Percentiles rank a stretch among this genome's conserved stretches.
These are phyloP conservation scores for Caenorhabditis sp. DNA, from an alignment of 2,888 invertebrate species.

Conservation along the genomic window DNA sequence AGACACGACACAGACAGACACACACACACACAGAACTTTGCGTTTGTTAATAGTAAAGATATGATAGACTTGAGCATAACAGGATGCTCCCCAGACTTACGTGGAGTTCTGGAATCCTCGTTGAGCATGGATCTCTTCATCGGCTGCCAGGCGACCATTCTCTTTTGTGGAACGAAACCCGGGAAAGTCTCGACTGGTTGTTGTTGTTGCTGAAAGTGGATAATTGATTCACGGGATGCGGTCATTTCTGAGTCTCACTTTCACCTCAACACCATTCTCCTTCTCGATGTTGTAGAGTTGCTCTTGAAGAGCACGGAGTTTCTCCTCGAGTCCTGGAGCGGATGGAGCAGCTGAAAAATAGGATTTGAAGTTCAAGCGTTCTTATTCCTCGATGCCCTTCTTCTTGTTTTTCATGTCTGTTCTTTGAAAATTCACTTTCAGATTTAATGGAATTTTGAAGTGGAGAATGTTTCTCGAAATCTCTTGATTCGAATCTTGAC, in stretches of 20 bases:
- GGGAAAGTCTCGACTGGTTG: slow-evolving; percentile 27
- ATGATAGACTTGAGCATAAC: background rate
- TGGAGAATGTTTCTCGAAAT: slow-evolving; percentile 16
- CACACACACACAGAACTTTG: no score
- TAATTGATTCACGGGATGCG: background rate
- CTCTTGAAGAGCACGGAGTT: slow-evolving; percentile 67
- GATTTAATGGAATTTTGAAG: slow-evolving; percentile 27
- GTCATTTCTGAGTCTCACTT: background rate
- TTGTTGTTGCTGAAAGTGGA: slow-evolving; percentile 37
- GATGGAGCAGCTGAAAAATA: slow-evolving; percentile 65
- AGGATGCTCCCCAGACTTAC: slow-evolving; percentile 65
- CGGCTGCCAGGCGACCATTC: slow-evolving; percentile 82
- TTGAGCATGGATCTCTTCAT: slow-evolving; percentile 75
- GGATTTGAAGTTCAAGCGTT: background rate
- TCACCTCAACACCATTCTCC: slow-evolving; percentile 51
- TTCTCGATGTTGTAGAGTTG: slow-evolving; percentile 67
- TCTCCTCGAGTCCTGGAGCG: slow-evolving; percentile 65
- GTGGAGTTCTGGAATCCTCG: slow-evolving; percentile 73
- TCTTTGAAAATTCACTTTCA: slow-evolving; percentile 13
- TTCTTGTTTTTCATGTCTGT: slow-evolving; percentile 7
- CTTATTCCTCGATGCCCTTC: background rate
- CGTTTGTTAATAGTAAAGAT: no score
- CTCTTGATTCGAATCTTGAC: background rate
- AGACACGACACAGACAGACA: no score
- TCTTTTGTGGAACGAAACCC: slow-evolving; percentile 71